phyloP scores from a whole-genome alignment of 2,888 invertebrate genomes.

The Papilio demoleus region DNA sequence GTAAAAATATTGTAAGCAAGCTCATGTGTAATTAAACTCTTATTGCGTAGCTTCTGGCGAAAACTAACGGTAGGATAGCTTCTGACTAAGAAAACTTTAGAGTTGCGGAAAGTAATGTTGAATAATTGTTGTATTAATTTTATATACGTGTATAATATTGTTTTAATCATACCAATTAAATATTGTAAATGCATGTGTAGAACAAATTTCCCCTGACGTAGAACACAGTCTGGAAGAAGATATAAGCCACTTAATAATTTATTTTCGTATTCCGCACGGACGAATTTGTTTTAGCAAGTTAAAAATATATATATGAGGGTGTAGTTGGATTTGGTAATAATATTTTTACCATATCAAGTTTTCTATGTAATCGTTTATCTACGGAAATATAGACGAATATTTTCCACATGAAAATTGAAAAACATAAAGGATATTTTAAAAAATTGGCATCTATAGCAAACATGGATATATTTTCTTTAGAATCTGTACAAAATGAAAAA shows the following conservation, averaged over 20 bases:
- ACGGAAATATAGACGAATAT: too few species aligned
- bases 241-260: too few species aligned
- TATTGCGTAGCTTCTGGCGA: constrained; percentile 68
- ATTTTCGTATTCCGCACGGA: too few species aligned
- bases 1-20: constrained; percentile 69
- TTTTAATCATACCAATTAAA: too few species aligned
- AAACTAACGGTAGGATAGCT: constrained; percentile 67
- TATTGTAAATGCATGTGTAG: too few species aligned
- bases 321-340: neutral
- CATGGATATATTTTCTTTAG: constrained; percentile 33
- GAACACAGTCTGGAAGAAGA: too few species aligned
- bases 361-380: neutral
- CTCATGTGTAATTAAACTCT: constrained; percentile 72
- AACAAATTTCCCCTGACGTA: too few species aligned
- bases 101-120: constrained; percentile 47
- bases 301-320: neutral
- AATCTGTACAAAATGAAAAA: constrained; percentile 48
- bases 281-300: too few species aligned
- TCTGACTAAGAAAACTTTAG: constrained; percentile 52
- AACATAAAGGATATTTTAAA: too few species aligned
- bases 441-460: neutral
- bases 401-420: too few species aligned
- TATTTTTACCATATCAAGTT: neutral
- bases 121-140: constrained; percentile 30
- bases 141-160: neutral